phyloP scores from a whole-genome alignment of 2,888 invertebrate species.

The Tachina grossa region DNA sequence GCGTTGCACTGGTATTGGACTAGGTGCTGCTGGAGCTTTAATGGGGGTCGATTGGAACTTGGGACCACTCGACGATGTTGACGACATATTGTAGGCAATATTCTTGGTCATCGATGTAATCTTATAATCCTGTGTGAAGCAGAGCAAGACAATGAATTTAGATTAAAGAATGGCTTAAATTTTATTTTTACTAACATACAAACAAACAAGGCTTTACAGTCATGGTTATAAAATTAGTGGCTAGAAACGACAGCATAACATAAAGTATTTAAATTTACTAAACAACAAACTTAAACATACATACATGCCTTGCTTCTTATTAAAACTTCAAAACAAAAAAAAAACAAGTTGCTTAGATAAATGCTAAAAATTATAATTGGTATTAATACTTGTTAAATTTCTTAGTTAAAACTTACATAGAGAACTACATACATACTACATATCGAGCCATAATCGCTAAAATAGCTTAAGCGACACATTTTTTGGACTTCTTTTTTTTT shows the following conservation, averaged over 20 bases:
- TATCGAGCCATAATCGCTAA: too few relatives aligned
- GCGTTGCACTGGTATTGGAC: slow-evolving; percentile 84
- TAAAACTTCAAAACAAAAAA: neutral
- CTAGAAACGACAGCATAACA: slow-evolving; percentile 39
- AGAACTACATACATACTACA: too few relatives aligned
- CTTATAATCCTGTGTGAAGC: slow-evolving; percentile 83
- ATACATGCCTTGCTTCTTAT: slow-evolving; percentile 38
- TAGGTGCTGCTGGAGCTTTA: slow-evolving; percentile 83
- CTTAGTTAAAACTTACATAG: too few relatives aligned
- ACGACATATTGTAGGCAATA: slow-evolving; percentile 82
- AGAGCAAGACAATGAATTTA: slow-evolving; percentile 2
- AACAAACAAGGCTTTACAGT: slow-evolving; percentile 47
- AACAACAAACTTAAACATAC: neutral
- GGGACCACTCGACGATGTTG: slow-evolving; percentile 79
- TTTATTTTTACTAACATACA: neutral
- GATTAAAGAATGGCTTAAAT: neutral
- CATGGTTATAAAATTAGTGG: slow-evolving; percentile 34
- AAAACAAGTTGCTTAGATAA: neutral
- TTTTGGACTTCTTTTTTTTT: too few relatives aligned
- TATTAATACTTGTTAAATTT: too few relatives aligned
- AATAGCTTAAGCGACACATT: too few relatives aligned
- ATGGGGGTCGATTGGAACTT: slow-evolving; percentile 72
- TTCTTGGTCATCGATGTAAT: slow-evolving; percentile 84
- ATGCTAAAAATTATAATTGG: too few relatives aligned
- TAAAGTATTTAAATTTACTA: slow-evolving; percentile 20